Conservation (phyloP, 2,113 vertebrate genomes). For the Xiphophorus hellerii region DNA sequence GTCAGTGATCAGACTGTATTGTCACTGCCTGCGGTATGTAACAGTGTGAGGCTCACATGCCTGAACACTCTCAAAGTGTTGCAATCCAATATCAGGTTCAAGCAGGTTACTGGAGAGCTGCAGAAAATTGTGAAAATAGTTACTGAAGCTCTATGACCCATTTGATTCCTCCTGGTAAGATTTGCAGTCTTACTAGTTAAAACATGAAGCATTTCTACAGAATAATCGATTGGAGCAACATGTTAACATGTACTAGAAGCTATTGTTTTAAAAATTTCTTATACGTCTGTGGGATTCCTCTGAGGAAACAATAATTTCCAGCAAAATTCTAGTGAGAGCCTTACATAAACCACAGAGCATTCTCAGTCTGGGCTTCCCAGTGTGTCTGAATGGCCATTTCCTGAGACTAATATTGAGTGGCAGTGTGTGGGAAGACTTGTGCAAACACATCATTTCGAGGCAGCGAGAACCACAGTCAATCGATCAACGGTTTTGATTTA, state of each 20-base stretch:
- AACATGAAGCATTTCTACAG: too few species aligned
- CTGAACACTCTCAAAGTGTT: neutral
- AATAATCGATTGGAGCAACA: too few species aligned
- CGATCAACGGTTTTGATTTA: conserved; percentile 7
- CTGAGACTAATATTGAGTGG: conserved; percentile 16
- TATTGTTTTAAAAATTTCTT: neutral
- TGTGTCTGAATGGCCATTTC: conserved; percentile 31
- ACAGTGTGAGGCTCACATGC: neutral
- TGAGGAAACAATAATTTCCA: conserved; percentile 7
- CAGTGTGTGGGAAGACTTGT: conserved; percentile 17
- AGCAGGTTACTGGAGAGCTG: neutral
- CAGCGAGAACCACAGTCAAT: conserved; percentile 7
- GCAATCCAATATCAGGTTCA: neutral
- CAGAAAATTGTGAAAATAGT: neutral
- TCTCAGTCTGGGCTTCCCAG: conserved; percentile 17
- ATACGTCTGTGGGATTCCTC: neutral
- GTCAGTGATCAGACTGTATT: neutral
- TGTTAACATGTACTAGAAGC: neutral
- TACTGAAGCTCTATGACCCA: neutral
- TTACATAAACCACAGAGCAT: conserved; percentile 4
- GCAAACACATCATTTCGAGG: conserved; percentile 6
- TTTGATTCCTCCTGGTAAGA: neutral
- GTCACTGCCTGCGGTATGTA: neutral
- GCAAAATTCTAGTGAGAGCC: conserved; percentile 10
- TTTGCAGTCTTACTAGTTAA: neutral